Evolutionary conservation across 2,888 invertebrate species (phyloP).

Genomic region (Lasioglossum villosulum): DNA sequence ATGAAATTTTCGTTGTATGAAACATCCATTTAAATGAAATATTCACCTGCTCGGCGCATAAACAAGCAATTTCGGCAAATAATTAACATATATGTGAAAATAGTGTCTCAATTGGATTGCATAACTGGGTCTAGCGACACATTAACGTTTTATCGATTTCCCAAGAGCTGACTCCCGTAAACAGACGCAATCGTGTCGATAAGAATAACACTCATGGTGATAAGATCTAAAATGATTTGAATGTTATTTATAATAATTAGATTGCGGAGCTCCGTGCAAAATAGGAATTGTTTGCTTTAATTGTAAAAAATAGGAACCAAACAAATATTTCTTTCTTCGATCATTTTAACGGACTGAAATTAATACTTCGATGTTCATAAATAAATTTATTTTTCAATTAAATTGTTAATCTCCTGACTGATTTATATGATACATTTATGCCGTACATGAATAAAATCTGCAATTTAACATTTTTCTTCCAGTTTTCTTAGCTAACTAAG

Average conservation of each 20-base stretch:
- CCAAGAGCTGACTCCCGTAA: neutral
- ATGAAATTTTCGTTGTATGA: constrained; percentile 39
- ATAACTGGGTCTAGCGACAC: neutral
- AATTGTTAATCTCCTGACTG: neutral
- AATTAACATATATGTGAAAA: neutral
- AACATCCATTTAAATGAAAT: neutral
- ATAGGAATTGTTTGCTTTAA: neutral
- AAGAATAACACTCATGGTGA: neutral
- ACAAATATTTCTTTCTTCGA: neutral
- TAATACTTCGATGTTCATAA: neutral
- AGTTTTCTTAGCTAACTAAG: neutral
- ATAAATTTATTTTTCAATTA: neutral
- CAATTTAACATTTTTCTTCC: neutral
- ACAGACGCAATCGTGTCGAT: neutral
- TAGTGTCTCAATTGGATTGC: neutral
- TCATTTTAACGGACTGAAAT: neutral
- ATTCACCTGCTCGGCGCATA: neutral
- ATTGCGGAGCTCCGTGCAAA: neutral
- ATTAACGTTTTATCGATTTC: neutral
- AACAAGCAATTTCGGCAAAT: neutral
- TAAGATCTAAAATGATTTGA: neutral
- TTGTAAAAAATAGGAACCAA: neutral
- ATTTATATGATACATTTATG: neutral
- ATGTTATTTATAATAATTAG: neutral
- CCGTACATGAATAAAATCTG: neutral